Percentiles rank a stretch among this genome's conserved stretches.
Evolutionary conservation across 2,797 vertebrate genomes (phyloP).

Genomic region (Nothura maculosa): DNA sequence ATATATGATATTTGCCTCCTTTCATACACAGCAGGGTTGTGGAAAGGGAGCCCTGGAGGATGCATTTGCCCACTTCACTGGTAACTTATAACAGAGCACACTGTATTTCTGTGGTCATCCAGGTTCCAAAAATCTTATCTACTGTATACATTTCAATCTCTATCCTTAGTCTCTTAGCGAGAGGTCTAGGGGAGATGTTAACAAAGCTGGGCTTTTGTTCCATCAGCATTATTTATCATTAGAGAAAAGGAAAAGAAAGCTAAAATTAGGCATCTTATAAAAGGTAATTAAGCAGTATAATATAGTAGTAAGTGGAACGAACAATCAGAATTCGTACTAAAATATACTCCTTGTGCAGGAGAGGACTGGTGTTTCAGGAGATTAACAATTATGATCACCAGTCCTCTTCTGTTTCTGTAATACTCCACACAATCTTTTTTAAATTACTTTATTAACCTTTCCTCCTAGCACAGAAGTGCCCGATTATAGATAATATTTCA

Average conservation of each 20-base stretch:
- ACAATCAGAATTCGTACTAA: conserved; percentile 76
- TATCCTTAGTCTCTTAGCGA: not conserved
- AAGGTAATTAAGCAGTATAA: conserved; percentile 81
- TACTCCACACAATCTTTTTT: conserved; percentile 87
- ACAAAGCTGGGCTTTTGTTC: conserved; percentile 24
- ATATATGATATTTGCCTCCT: not conserved
- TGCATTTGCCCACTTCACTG: not conserved
- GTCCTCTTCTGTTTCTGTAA: conserved; percentile 86
- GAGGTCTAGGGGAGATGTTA: not conserved
- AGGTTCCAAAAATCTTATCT: not conserved
- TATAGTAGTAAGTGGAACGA: conserved; percentile 71
- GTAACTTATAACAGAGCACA: not conserved
- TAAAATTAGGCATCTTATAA: conserved; percentile 69
- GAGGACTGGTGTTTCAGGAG: conserved; percentile 82
- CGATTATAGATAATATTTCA: conserved; percentile 89
- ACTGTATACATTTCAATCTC: not conserved
- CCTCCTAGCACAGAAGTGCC: conserved; percentile 87
- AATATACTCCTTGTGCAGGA: conserved; percentile 75
- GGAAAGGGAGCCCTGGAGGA: not conserved
- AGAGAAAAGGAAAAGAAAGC: not conserved
- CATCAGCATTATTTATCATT: conserved; percentile 68
- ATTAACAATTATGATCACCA: conserved; percentile 87
- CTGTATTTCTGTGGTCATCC: not conserved
- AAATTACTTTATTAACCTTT: conserved; percentile 91
- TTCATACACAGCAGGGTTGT: not conserved